A percentile compares a stretch with the other conserved stretches of the same genome.
Evolutionary conservation across 92 coral and sea anemone genomes (phyloP).

Genomic region (Umimayanthus kanabou): DNA sequence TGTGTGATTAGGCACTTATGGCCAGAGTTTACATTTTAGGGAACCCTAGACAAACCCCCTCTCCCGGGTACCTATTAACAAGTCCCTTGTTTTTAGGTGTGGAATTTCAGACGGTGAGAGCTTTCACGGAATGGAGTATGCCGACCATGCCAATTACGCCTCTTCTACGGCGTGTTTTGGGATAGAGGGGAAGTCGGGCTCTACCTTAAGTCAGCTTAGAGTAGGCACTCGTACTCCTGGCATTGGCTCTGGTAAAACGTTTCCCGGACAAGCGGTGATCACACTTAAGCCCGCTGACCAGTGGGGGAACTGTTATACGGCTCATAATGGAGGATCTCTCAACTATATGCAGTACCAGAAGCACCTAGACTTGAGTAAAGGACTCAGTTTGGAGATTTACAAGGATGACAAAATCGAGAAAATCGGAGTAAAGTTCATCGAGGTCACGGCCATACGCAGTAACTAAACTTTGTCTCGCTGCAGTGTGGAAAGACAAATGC

Average conservation of each 20-base stretch:
- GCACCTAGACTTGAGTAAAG: neutral
- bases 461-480: no score
- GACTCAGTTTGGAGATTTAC: neutral
- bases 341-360: neutral
- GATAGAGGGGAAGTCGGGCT: neutral
- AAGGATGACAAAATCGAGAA: neutral
- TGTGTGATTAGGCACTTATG: no score
- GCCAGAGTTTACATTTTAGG: no score
- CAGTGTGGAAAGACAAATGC: no score
- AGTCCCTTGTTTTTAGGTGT: neutral
- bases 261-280: slow-evolving; percentile 31
- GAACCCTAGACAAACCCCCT: no score
- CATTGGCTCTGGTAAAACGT: neutral
- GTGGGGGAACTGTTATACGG: slow-evolving; percentile 43
- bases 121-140: slow-evolving; percentile 14
- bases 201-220: no score
- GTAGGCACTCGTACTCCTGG: neutral
- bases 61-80: no score
- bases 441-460: neutral
- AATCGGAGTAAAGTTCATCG: neutral
- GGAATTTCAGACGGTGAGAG: slow-evolving; percentile 43
- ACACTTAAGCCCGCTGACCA: slow-evolving; percentile 38
- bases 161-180: neutral
- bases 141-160: slow-evolving; percentile 10
- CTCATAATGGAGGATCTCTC: slow-evolving; percentile 43